phyloP scores from a whole-genome alignment of 1,140 invertebrate species.

The Eriocheir sinensis region DNA sequence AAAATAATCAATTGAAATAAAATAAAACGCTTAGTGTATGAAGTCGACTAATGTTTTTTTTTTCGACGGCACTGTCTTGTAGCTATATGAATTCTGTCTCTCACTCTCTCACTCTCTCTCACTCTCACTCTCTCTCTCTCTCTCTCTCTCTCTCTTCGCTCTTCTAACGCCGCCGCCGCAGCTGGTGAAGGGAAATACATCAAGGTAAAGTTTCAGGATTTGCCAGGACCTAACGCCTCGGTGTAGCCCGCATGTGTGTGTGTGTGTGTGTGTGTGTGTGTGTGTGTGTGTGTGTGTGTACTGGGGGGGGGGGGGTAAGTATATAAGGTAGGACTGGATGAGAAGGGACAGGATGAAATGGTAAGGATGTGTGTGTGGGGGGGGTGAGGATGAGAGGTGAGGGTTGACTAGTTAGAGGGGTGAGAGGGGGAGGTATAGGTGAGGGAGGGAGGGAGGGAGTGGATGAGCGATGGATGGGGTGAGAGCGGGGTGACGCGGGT shows the following conservation, averaged over 20 bases:
- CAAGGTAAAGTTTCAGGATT: slow-evolving; percentile 64
- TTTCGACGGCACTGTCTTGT: not conserved
- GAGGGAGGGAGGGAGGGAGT: not conserved
- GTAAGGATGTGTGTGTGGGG: not conserved
- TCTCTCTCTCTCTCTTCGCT: not conserved
- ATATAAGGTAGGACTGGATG: not conserved
- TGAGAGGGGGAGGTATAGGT: not conserved
- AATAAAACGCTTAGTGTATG: no score
- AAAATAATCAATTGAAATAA: no score
- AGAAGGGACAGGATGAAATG: not conserved
- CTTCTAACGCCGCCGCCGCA: slow-evolving; percentile 1
- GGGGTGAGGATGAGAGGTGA: not conserved
- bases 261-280: slow-evolving; percentile 62
- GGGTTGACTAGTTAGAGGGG: not conserved
- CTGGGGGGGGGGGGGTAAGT: not conserved
- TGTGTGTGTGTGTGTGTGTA: slow-evolving; percentile 10
- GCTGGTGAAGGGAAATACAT: slow-evolving; percentile 66
- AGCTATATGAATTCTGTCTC: not conserved
- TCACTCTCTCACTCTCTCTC: slow-evolving; percentile 14
- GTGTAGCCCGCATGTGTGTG: slow-evolving; percentile 49
- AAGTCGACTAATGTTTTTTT: not conserved
- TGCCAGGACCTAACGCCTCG: slow-evolving; percentile 35
- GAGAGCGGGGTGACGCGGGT: not conserved
- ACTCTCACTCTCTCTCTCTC: not conserved
- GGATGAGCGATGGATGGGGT: not conserved